Conservation (phyloP, 2,113 vertebrate species). For the Malaclemys terrapin region DNA sequence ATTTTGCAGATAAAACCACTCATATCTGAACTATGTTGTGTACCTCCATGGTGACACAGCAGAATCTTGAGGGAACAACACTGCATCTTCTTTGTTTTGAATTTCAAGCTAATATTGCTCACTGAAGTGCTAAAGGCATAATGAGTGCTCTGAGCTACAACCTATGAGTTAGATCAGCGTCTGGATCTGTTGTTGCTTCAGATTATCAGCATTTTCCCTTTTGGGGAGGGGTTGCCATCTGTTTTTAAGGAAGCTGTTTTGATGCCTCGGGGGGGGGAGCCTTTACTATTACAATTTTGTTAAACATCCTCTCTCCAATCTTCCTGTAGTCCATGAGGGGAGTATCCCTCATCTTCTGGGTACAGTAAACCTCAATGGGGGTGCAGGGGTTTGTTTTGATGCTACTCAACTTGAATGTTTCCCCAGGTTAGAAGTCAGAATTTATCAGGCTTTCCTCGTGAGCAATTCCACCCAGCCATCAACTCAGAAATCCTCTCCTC, state of each 20-base stretch:
- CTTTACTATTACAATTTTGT: neutral
- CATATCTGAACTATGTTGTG: neutral
- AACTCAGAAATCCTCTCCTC: neutral
- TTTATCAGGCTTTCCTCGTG: neutral
- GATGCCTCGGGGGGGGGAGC: neutral
- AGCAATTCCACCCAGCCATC: neutral
- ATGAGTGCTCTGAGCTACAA: neutral
- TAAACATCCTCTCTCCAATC: neutral
- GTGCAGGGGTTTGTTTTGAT: neutral
- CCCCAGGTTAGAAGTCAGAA: neutral
- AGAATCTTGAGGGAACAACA: neutral
- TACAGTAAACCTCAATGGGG: neutral
- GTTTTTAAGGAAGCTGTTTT: neutral
- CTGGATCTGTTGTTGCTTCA: neutral
- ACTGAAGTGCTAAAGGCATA: neutral
- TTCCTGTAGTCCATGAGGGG: neutral
- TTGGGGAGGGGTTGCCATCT: neutral
- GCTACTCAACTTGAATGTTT: neutral
- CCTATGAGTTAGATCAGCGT: neutral
- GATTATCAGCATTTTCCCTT: neutral
- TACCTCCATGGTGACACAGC: neutral
- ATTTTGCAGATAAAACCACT: neutral
- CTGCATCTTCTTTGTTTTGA: neutral
- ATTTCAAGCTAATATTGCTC: neutral
- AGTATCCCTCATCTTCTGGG: neutral